Evolutionary conservation across 2,113 vertebrate species (phyloP).

Genomic region (Vombatus ursinus): DNA sequence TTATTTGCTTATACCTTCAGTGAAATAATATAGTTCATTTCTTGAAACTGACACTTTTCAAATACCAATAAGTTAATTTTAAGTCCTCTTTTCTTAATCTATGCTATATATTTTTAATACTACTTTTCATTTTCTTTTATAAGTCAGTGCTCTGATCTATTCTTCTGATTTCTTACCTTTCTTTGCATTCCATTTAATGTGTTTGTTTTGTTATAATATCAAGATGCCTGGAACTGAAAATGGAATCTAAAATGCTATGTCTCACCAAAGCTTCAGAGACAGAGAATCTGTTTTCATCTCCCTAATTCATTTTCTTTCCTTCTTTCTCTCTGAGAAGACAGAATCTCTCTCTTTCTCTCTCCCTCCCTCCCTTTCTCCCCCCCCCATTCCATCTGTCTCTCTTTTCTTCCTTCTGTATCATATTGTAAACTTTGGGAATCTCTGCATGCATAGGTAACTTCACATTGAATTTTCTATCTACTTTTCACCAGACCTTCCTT

Average conservation of each 20-base stretch:
- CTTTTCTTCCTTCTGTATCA: neutral
- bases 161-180: neutral
- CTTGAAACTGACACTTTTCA: constrained; percentile 27
- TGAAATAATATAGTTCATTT: neutral
- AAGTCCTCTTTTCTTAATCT: constrained; percentile 12
- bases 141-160: constrained; percentile 10
- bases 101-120: neutral
- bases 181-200: constrained; percentile 12
- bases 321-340: neutral
- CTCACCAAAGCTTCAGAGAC: neutral
- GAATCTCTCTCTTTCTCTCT: too few species aligned
- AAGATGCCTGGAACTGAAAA: neutral
- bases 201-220: neutral
- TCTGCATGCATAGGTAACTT: neutral
- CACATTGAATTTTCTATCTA: neutral
- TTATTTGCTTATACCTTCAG: neutral
- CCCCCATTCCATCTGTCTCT: neutral
- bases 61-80: neutral
- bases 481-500: neutral
- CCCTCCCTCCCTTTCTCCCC: too few species aligned
- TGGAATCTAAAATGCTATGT: neutral
- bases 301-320: neutral
- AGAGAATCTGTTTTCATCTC: neutral
- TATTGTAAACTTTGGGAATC: neutral
- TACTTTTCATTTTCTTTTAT: constrained; percentile 12